A percentile compares a stretch with the other conserved stretches of the same genome.
Evolutionary conservation across 2,888 invertebrate species (phyloP).

Genomic region (Carpatolechia fugitivella): DNA sequence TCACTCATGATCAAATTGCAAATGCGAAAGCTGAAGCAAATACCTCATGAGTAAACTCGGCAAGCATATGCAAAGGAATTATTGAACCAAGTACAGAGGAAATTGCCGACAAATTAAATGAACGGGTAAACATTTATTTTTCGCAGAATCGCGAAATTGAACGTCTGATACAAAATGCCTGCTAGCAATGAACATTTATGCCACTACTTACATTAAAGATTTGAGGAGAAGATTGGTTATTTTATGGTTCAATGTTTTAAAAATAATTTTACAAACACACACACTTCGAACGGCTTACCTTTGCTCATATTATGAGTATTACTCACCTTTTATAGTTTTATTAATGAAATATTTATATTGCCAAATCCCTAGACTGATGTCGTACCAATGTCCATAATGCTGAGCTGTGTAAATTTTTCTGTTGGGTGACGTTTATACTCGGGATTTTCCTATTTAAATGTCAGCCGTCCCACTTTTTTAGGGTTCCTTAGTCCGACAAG

Average conservation of each 20-base stretch:
- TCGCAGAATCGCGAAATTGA: constrained; percentile 2
- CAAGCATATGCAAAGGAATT: constrained; percentile 12
- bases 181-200: not conserved
- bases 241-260: not conserved
- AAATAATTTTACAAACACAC: too few species aligned
- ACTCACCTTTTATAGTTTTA: too few species aligned
- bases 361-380: too few species aligned
- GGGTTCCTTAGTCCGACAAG: too few species aligned
- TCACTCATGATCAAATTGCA: constrained; percentile 14
- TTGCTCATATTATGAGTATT: too few species aligned
- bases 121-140: not conserved
- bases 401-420: too few species aligned
- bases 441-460: too few species aligned
- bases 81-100: not conserved
- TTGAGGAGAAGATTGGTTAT: not conserved
- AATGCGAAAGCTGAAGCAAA: constrained; percentile 6
- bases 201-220: not conserved
- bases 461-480: too few species aligned
- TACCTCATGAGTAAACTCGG: not conserved
- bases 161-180: constrained; percentile 1
- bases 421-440: too few species aligned
- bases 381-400: too few species aligned
- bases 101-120: constrained; percentile 2
- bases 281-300: too few species aligned
- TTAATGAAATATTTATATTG: too few species aligned